These are phyloP conservation scores for Thunnus thynnus DNA, from an alignment of 2,113 vertebrate species.

Conservation along the genomic window DNA sequence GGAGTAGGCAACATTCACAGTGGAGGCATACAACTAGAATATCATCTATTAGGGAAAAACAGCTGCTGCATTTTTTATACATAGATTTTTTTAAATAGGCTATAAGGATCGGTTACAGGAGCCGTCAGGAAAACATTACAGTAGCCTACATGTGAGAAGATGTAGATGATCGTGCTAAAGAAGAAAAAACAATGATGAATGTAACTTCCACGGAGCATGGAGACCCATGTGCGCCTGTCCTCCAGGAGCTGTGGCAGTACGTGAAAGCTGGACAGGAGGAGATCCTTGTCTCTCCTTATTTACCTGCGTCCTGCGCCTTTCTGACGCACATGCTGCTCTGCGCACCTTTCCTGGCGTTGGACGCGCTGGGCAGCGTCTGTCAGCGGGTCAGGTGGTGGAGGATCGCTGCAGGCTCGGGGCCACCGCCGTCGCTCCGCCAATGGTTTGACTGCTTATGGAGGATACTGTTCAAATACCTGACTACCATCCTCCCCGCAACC, in stretches of 20 bases:
- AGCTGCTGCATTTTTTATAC: no score
- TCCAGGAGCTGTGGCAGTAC: slow-evolving; percentile 79
- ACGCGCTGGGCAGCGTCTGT: slow-evolving; percentile 62
- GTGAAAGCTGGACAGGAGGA: slow-evolving; percentile 44
- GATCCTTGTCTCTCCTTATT: slow-evolving; percentile 61
- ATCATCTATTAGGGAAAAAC: no score
- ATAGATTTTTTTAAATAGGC: no score
- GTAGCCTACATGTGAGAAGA: not conserved
- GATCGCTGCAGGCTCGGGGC: slow-evolving; percentile 45
- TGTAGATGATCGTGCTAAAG: not conserved
- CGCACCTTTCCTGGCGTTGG: slow-evolving; percentile 78
- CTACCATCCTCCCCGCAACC: slow-evolving; percentile 69
- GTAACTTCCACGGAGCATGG: rapidly evolving
- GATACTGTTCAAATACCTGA: slow-evolving; percentile 68
- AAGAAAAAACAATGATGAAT: slow-evolving; percentile 37
- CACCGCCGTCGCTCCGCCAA: slow-evolving; percentile 15
- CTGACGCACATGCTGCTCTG: slow-evolving; percentile 76
- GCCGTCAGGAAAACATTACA: not conserved
- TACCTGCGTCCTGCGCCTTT: slow-evolving; percentile 72
- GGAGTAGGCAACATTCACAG: no score
- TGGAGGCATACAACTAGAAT: no score
- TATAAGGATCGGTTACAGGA: no score
- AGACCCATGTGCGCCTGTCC: slow-evolving; percentile 8
- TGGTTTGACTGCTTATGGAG: slow-evolving; percentile 74
- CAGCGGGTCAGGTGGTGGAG: slow-evolving; percentile 67